Base-by-base conservation (phyloP, 1,140 invertebrate species). In the Saccostrea glomerata region DNA sequence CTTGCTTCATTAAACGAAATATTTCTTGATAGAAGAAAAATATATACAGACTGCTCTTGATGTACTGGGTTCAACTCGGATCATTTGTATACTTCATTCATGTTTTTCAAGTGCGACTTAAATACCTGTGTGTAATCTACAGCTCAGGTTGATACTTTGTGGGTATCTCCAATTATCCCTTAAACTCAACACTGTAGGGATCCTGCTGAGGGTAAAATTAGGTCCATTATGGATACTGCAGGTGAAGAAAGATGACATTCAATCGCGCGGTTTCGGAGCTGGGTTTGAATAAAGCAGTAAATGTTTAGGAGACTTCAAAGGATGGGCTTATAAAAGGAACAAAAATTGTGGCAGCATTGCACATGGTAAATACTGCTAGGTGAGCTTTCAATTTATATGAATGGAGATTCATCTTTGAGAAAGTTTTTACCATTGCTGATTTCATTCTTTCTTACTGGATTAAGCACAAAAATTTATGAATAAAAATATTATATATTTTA, bases 131-230 rank as follows among this genome's bases (percentile, higher is more conserved):
- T 36, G 70, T 77, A 77, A 30, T 77, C 23, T 25, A 15, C 15
- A 36, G 70, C 30, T 11, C 15, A 77, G 36, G 70, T 77, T 77
- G 70, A 77, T 77, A 77, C 70, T 77, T 77, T 77, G 70, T 11
- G 70, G 70, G 70, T 77, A 77, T 77, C 70, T 15, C 70, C 70
- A 77, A 77, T 77, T 77, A 77, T 77, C 70, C 30, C 25, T 12
- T 30, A 77, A 77, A 77, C 70, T 77, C 70, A 15, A 30, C 70
- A 77, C 30, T 25, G 70, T 25, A 36, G 30, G 15, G 23, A 30
- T 77, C 70, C 70, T 77, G 70, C 70, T 77, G 70, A 77, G 70
- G 70, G 70, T 77, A 77, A 77, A 77, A 77, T 77, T 77, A 11
- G 70, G 5, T 36, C 70, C 70, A 77, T 77, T 77, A 77, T 77